Conservation (phyloP, 2,113 vertebrate genomes). For the Peromyscus californicus region DNA sequence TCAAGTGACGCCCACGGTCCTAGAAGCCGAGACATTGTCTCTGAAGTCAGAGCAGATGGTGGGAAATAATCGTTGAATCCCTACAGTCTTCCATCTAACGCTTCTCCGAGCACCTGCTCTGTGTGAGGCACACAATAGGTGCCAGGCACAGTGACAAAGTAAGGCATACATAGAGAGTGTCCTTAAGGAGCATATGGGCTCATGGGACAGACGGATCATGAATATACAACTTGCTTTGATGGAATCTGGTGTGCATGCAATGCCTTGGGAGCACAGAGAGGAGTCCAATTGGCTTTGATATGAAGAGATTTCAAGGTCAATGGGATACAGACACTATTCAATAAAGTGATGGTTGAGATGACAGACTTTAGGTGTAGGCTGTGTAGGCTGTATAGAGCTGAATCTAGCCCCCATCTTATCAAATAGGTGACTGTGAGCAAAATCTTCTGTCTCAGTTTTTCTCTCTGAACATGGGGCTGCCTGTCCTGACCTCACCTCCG, state of each 20-base stretch:
- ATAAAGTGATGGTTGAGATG: not conserved
- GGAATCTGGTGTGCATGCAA: not conserved
- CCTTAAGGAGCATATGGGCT: not conserved
- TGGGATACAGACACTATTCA: not conserved
- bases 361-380: not conserved
- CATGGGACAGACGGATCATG: not conserved
- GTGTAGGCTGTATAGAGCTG: not conserved
- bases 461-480: not conserved
- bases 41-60: not conserved
- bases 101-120: not conserved
- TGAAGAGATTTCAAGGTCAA: not conserved
- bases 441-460: not conserved
- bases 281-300: not conserved
- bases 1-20: not conserved
- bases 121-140: not conserved
- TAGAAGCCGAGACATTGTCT: not conserved
- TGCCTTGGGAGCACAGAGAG: not conserved
- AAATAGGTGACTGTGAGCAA: not conserved
- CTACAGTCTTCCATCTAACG: not conserved
- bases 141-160: not conserved
- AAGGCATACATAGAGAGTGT: not conserved
- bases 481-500: accelerated
- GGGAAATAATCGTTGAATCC: not conserved
- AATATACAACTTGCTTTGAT: not conserved
- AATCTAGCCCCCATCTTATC: not conserved